Base-by-base conservation (phyloP, 2,113 vertebrate genomes). In the Kobus ellipsiprymnus region DNA sequence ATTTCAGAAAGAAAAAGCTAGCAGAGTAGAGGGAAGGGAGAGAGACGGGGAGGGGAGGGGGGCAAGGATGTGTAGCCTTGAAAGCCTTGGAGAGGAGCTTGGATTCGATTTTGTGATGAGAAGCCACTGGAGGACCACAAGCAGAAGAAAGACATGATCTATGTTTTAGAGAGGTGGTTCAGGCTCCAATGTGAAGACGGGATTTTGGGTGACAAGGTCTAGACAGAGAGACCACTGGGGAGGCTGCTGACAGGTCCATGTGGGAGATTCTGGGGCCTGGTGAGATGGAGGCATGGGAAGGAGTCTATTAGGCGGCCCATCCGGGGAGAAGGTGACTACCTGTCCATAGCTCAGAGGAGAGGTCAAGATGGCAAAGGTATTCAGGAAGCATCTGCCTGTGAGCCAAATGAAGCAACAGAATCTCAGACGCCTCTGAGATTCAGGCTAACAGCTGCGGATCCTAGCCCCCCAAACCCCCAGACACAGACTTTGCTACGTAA, bases 31-130 rank as follows among this genome's bases (percentile, higher is more conserved):
- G 55, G 7, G 48, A 21, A n/a, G 21, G 30, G 64, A 33, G 52
- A 60, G 57, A 60, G 8, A n/a, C 0, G 0, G 33, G 19, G 12
- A 2, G 6, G 9, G n/a, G 8, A 7, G 40, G 2, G 50, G 50
- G 21, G 57, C 17, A 46, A 57, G 85, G 33, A 15, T 21, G 40
- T 30, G 10, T 17, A 8, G 55, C 77, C n/a, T 16, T 36, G 25
- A 60, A 59, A 46, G 36, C 88, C 88, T 82, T 0, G 2, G 57
- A 46, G 40, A 71, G 25, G 14, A 82, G 83, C 52, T 74, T 27
- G 50, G 29, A 78, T 60, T 88, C 0, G 1, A 62, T 14, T 78
- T 25, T 17, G 59, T 6, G 15, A 29, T 29, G 44, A 89, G 59
- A 80, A 80, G 78, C 78, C 74, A 27, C 12, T 50, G 86, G 27